phyloP scores from a whole-genome alignment of 2,113 vertebrate species.

The Chelonoidis abingdonii region DNA sequence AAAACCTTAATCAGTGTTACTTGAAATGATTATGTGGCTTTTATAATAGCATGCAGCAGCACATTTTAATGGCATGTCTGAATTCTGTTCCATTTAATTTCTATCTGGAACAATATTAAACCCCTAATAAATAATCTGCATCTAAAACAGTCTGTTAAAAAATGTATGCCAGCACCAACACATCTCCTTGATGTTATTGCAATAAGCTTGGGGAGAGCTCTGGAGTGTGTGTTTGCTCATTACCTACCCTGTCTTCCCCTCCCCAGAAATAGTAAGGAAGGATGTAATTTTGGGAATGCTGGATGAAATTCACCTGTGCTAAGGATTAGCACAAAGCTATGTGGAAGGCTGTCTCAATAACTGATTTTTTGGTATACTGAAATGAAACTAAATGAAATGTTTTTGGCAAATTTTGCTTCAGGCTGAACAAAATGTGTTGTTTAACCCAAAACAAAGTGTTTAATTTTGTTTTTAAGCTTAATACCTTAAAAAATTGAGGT shows the following conservation, averaged over 20 bases:
- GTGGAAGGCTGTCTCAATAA: not conserved
- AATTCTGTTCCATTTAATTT: constrained; percentile 49
- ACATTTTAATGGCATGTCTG: constrained; percentile 55
- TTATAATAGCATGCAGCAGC: constrained; percentile 73
- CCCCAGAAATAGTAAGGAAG: not conserved
- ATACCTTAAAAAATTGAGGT: not conserved
- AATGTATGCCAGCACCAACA: not conserved
- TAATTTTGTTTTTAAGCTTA: not conserved
- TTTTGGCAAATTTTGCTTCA: not conserved
- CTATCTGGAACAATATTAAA: constrained; percentile 49
- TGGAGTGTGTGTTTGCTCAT: not conserved
- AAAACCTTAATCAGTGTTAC: constrained; percentile 74
- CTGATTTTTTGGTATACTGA: not conserved
- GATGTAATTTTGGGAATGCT: not conserved
- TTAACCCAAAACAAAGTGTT: not conserved
- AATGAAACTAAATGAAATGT: not conserved
- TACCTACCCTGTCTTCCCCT: not conserved
- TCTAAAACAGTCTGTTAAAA: not conserved
- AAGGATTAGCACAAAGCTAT: not conserved
- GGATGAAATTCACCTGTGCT: not conserved
- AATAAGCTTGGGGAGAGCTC: not conserved
- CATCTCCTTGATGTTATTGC: constrained; percentile 11
- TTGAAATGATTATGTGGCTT: constrained; percentile 68
- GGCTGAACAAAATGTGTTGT: not conserved
- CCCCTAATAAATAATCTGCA: constrained; percentile 32